These are phyloP conservation scores for Etheostoma perlongum DNA, from an alignment of 2,797 vertebrate species.

Conservation along the genomic window DNA sequence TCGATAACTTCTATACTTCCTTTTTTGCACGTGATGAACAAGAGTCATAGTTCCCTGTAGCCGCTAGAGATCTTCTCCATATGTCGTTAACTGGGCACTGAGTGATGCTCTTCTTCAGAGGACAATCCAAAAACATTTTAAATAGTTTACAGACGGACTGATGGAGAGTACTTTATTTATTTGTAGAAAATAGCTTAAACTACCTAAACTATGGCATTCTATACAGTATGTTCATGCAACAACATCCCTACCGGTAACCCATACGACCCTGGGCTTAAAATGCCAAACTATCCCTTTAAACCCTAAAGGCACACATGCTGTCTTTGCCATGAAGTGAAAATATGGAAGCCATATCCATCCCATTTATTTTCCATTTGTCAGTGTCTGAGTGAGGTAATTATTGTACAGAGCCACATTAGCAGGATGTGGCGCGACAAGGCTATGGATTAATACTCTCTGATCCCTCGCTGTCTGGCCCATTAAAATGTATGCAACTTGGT, in stretches of 20 bases:
- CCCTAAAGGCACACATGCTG: background rate
- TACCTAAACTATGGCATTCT: background rate
- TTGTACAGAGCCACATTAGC: conserved; percentile 76
- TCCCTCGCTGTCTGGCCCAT: conserved; percentile 76
- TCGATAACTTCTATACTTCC: background rate
- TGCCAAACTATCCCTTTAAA: background rate
- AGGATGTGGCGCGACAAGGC: conserved; percentile 65
- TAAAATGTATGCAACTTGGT: conserved; percentile 77
- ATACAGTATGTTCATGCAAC: background rate
- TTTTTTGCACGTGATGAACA: background rate
- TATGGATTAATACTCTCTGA: conserved; percentile 76
- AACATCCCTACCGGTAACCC: background rate
- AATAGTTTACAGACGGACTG: too few species aligned
- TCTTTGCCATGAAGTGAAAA: conserved; percentile 25
- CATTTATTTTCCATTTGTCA: conserved; percentile 72
- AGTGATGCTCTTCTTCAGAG: background rate
- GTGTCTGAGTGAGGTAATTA: conserved; percentile 66
- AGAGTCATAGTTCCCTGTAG: background rate
- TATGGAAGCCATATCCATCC: conserved; percentile 46
- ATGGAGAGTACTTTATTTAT: background rate
- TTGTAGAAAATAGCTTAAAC: background rate
- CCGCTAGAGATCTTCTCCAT: background rate
- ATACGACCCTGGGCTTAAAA: background rate
- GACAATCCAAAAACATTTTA: too few species aligned
- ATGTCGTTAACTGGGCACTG: background rate